phyloP scores from a whole-genome alignment of 2,888 invertebrate genomes.

The Tipula vernalis region DNA sequence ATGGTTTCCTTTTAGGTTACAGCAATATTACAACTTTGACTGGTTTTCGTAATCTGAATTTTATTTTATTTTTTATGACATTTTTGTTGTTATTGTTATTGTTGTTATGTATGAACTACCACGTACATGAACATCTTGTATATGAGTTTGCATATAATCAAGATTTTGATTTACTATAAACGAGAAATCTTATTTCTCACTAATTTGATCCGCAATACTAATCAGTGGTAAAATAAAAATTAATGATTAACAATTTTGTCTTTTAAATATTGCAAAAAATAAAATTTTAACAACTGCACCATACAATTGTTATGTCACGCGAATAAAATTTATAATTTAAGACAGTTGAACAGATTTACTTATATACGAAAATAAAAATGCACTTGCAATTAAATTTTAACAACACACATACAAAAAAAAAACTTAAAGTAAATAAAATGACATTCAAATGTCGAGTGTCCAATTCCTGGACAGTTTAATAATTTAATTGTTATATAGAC shows the following conservation, averaged over 20 bases:
- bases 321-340: not conserved
- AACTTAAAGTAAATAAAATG: not conserved
- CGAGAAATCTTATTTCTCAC: too few relatives aligned
- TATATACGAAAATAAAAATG: not conserved
- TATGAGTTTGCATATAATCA: too few relatives aligned
- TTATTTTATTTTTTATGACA: not conserved
- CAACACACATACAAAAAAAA: not conserved
- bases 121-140: too few relatives aligned
- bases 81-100: not conserved
- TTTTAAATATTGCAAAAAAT: too few relatives aligned
- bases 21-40: not conserved
- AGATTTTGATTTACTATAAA: too few relatives aligned
- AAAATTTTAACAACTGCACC: not conserved
- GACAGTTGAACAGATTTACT: not conserved
- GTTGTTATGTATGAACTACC: too few relatives aligned
- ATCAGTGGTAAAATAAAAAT: too few relatives aligned
- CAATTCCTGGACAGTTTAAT: not conserved
- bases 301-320: not conserved
- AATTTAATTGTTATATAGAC: not conserved
- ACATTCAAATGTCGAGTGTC: slow-evolving; percentile 4
- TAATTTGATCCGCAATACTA: too few relatives aligned
- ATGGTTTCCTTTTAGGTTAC: not conserved
- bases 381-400: not conserved
- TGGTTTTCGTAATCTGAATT: not conserved
- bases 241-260: too few relatives aligned